Percentiles rank a stretch among this genome's conserved stretches.
These are phyloP conservation scores for Euplagia quadripunctaria DNA, from an alignment of 2,888 invertebrate genomes.

Conservation along the genomic window DNA sequence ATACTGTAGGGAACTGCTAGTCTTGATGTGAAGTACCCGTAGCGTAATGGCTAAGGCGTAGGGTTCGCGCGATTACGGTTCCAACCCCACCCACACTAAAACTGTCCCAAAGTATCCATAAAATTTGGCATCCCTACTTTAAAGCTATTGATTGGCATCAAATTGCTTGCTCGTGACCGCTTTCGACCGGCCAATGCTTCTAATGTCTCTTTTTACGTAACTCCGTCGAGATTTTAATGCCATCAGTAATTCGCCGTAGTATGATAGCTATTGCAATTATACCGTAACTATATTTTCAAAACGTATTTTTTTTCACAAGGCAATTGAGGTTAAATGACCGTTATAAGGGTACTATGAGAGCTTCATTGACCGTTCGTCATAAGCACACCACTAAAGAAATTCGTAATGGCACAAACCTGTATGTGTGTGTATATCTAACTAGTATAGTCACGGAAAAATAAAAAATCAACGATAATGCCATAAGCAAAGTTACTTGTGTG, in stretches of 20 bases:
- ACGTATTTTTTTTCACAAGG: conserved; percentile 8
- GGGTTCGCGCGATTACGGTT: background rate
- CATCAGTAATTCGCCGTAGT: conserved; percentile 42
- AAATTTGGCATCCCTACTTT: conserved; percentile 31
- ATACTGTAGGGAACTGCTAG: no score
- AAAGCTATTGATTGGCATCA: conserved; percentile 79
- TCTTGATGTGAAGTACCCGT: no score
- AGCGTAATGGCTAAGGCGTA: background rate
- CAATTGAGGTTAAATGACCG: conserved; percentile 10
- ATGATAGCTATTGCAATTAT: conserved; percentile 47
- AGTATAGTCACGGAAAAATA: no score
- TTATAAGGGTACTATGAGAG: conserved; percentile 2
- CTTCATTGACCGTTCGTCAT: background rate
- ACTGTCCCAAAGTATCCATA: conserved; percentile 5
- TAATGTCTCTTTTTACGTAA: conserved; percentile 82
- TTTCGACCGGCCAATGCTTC: conserved; percentile 63
- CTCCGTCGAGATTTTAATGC: conserved; percentile 48
- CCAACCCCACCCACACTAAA: no score
- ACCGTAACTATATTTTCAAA: conserved; percentile 9
- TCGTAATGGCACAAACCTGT: background rate
- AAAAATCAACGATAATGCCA: no score
- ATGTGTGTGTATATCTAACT: no score
- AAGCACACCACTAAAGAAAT: background rate
- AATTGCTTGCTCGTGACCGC: conserved; percentile 81
- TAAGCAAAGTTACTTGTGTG: no score